These are phyloP conservation scores for Hemicentrotus pulcherrimus DNA, from an alignment of 35 echinoderm and acorn worm species.

Conservation along the genomic window DNA sequence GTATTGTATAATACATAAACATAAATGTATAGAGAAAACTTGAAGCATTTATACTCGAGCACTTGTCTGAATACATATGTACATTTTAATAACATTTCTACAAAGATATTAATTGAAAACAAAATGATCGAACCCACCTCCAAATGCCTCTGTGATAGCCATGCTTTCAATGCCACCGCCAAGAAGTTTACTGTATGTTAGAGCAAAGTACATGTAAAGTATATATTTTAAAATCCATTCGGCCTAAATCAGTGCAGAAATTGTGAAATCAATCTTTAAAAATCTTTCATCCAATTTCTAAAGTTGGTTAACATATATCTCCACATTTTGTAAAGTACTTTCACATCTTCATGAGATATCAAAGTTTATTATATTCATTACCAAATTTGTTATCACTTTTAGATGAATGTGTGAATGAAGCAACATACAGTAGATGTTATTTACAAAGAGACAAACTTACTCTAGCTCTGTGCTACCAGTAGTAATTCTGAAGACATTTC, in stretches of 20 bases:
- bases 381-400: no score
- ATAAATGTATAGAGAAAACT: no score
- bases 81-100: no score
- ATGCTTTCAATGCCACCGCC: constrained; percentile 97
- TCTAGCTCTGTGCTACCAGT: constrained; percentile 93
- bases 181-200: constrained; percentile 80
- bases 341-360: not conserved
- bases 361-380: not conserved
- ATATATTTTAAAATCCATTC: not conserved
- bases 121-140: constrained; percentile 62
- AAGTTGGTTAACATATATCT: no score
- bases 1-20: no score
- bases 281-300: no score
- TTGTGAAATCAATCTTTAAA: no score
- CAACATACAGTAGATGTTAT: no score
- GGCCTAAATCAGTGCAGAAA: no score
- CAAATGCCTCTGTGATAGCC: constrained; percentile 98
- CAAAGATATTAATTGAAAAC: not conserved
- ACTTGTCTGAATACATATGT: no score
- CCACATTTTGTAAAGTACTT: not conserved
- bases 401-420: no score
- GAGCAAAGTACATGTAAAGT: not conserved
- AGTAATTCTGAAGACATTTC: constrained; percentile 87
- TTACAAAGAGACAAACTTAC: constrained; percentile 55
- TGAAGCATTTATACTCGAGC: no score